Conservation (phyloP, 2,888 invertebrate species). For the Steinernema scapterisci region DNA sequence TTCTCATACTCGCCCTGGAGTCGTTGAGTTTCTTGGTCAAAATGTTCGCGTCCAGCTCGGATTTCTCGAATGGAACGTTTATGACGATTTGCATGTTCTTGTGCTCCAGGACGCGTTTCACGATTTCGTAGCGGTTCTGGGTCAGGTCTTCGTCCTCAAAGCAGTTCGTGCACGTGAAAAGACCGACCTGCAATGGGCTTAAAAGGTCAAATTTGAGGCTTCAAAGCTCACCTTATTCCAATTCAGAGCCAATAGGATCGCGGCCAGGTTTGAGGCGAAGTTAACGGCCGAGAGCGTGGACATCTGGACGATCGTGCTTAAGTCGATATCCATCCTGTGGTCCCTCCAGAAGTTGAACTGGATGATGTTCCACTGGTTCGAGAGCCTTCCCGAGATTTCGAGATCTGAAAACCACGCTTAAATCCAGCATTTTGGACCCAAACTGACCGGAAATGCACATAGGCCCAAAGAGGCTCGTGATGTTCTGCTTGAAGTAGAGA, state of each 20-base stretch:
- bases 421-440: background rate
- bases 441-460: constrained; percentile 43
- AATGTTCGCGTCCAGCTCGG: background rate
- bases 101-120: constrained; percentile 27
- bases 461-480: constrained; percentile 47
- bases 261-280: constrained; percentile 37
- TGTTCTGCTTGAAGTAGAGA: constrained; percentile 41
- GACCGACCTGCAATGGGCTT: constrained; percentile 33
- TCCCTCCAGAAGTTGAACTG: constrained; percentile 50
- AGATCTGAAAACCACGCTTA: constrained; percentile 37
- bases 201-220: background rate
- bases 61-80: background rate
- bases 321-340: constrained; percentile 35
- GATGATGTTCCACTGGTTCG: constrained; percentile 40
- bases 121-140: background rate
- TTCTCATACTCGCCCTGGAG: background rate
- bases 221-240: constrained; percentile 36
- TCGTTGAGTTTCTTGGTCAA: background rate
- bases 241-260: constrained; percentile 34
- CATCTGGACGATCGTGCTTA: constrained; percentile 41
- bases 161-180: constrained; percentile 34
- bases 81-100: constrained; percentile 3
- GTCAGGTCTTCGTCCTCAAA: constrained; percentile 13
- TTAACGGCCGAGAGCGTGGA: constrained; percentile 38
- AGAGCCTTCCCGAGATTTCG: constrained; percentile 39